Evolutionary conservation across 2,113 vertebrate species (phyloP).

Genomic region (Cochlearius cochlearius): DNA sequence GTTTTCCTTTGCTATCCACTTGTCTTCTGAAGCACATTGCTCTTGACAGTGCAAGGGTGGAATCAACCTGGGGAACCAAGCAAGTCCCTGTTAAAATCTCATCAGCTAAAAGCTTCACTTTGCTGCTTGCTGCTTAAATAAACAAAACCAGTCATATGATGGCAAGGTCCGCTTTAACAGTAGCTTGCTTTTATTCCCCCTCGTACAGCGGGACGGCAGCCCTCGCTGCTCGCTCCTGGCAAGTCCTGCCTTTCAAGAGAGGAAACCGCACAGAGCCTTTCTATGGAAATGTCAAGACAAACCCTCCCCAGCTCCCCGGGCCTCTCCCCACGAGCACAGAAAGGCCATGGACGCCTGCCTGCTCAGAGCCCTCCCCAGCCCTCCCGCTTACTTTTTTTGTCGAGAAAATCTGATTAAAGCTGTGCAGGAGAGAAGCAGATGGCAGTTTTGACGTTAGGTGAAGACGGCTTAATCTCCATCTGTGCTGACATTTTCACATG

Average conservation of each 20-base stretch:
- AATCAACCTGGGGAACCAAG: background rate
- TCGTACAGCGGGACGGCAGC: background rate
- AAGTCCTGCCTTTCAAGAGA: background rate
- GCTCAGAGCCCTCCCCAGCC: background rate
- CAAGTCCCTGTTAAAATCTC: background rate
- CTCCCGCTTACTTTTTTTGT: background rate
- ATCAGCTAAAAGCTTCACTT: background rate
- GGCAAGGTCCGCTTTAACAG: background rate
- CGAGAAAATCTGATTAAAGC: constrained; percentile 60
- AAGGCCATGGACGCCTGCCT: background rate
- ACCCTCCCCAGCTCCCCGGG: background rate
- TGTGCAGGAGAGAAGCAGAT: constrained; percentile 52
- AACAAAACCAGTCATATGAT: background rate
- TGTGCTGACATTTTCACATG: constrained; percentile 58
- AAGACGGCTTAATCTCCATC: constrained; percentile 68
- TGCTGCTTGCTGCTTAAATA: background rate
- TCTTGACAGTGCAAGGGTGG: background rate
- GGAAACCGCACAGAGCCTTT: background rate
- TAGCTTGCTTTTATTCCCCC: background rate
- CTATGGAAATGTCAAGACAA: background rate
- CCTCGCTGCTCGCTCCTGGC: background rate
- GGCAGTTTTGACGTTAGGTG: constrained; percentile 62
- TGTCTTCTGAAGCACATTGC: background rate
- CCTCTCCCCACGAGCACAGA: background rate
- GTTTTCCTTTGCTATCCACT: background rate